A percentile compares a stretch with the other conserved stretches of the same genome.
These are phyloP conservation scores for Drosophila yakuba DNA, from an alignment of 1,140 invertebrate genomes.

Conservation along the genomic window DNA sequence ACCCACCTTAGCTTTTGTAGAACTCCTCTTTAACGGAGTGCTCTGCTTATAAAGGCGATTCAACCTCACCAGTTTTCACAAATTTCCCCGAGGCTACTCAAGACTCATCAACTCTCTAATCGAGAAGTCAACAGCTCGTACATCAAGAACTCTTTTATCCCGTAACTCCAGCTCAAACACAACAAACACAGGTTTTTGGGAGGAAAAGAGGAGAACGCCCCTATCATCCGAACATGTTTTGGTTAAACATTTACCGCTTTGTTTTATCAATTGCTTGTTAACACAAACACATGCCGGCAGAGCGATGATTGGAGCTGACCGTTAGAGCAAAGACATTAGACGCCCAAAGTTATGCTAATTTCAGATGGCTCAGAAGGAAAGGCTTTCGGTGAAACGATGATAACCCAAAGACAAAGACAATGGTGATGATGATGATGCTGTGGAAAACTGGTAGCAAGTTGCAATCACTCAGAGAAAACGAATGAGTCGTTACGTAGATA, in stretches of 20 bases:
- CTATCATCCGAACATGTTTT: background rate
- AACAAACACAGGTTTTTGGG: constrained; percentile 27
- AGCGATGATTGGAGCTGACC: constrained; percentile 50
- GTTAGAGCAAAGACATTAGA: constrained; percentile 52
- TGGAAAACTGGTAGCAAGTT: constrained; percentile 53
- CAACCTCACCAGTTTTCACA: background rate
- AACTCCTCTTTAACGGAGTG: background rate
- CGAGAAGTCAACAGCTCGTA: constrained; percentile 32
- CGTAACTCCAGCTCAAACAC: constrained; percentile 15
- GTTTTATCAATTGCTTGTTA: constrained; percentile 66
- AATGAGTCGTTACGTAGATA: background rate
- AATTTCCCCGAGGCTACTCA: constrained; percentile 5
- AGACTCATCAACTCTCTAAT: constrained; percentile 21
- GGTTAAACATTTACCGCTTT: constrained; percentile 55
- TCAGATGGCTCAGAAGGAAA: constrained; percentile 28
- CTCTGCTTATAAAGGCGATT: background rate
- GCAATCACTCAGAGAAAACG: constrained; percentile 7
- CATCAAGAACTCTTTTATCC: constrained; percentile 25
- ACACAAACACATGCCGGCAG: constrained; percentile 34
- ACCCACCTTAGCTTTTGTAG: background rate
- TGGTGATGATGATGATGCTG: constrained; percentile 41
- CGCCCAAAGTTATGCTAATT: constrained; percentile 65
- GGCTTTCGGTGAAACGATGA: constrained; percentile 29
- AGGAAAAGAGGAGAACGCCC: background rate
- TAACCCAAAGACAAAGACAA: constrained; percentile 40